Base-by-base conservation (phyloP, 2,113 vertebrate species). In the Macheiramphus alcinus region DNA sequence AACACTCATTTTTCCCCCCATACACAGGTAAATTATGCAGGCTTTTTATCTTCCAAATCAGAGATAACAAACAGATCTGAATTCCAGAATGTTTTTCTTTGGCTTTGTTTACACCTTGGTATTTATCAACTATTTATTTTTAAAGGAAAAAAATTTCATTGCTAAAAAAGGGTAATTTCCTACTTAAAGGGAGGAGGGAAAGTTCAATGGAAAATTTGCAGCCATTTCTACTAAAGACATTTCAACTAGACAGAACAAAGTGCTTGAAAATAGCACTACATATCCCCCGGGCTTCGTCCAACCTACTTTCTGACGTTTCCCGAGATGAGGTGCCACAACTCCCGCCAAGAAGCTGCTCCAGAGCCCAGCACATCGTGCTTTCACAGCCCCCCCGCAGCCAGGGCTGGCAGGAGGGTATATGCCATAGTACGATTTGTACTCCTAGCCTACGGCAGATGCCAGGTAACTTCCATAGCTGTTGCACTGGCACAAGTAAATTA, bases 261-360 rank as follows among this genome's bases (percentile, higher is more conserved):
- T 75, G 53, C 91, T 95, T 93, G 86, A 91, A 97, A 97, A 97
- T 96, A 97, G 93, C 88, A 79, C 72, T 67, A 10, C 0, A 0
- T 42, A 20, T 96, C 93, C 86, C 75, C 85, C 5, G 71, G 93
- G 96, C 92, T 87, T 45, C 3, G 8, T 74, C 88, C 94, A 96
- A 95, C 95, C 97, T 97, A 97, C 68, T 97, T 97, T 87, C 88
- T 59, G 31, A 63, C 5, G 50, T 47, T 88, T 75, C 53, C 55
- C 1, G 26, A 92, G 86, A 81, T 15, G 65, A 81, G 68, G 92
- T 86, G 65, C 88, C 86, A 67, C 80, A 47, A 3, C 5, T 88
- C 25, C 47, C 75, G 6, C 40, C 76, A 29, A 50, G 88, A 65
- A 53, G 50, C 90, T 53, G 70, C 87, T 81, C 59, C 32, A 15